Evolutionary conservation across 2,888 invertebrate genomes (phyloP).

Genomic region (Perdita meconis): DNA sequence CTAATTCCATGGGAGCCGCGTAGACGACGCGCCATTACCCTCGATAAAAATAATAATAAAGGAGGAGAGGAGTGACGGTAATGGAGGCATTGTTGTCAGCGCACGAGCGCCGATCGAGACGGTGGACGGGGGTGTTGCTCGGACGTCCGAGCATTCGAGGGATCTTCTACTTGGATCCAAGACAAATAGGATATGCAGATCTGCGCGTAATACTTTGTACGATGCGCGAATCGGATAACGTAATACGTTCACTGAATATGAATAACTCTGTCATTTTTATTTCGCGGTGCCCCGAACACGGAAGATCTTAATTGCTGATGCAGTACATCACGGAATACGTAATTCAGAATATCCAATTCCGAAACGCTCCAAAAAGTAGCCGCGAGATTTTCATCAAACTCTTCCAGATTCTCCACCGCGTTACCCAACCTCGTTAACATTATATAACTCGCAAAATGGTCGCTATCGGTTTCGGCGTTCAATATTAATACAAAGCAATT

Average conservation of each 20-base stretch:
- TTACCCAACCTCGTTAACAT: neutral
- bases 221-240: too few species aligned
- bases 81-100: constrained; percentile 28
- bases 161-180: neutral
- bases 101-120: neutral
- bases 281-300: too few species aligned
- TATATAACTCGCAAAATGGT: neutral
- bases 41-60: constrained; percentile 36
- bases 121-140: too few species aligned
- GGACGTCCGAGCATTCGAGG: neutral
- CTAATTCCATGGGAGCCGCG: constrained; percentile 42
- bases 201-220: too few species aligned
- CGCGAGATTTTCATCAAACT: too few species aligned
- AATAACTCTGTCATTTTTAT: neutral
- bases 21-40: constrained; percentile 37
- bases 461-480: neutral
- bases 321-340: too few species aligned
- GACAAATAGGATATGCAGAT: too few species aligned
- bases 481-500: constrained; percentile 16
- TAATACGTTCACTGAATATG: neutral
- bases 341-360: neutral
- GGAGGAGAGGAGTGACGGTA: constrained; percentile 36
- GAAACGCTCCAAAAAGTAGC: too few species aligned
- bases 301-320: too few species aligned
- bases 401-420: neutral